Percentiles rank a stretch among this genome's conserved stretches.
Conservation (phyloP, 2,888 invertebrate genomes). For the Brachylomia viminalis region DNA sequence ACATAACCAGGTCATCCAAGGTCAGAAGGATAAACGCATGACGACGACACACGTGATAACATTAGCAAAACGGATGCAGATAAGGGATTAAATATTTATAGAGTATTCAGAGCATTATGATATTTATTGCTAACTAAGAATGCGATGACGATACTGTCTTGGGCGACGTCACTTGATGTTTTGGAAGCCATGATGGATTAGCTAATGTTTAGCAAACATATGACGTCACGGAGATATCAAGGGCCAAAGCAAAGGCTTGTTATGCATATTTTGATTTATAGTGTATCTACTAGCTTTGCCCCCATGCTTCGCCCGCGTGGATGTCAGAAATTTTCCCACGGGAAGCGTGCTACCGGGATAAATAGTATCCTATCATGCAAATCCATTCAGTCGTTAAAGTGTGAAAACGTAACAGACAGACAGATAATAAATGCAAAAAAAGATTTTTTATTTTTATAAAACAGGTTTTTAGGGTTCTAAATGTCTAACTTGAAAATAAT, state of each 20-base stretch:
- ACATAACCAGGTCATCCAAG: constrained; percentile 39
- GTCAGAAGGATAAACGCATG: constrained; percentile 32
- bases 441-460: too few species aligned
- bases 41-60: constrained; percentile 41
- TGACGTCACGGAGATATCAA: constrained; percentile 48
- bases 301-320: too few species aligned
- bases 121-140: constrained; percentile 49
- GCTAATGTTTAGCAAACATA: constrained; percentile 49
- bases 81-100: constrained; percentile 42
- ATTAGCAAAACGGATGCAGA: constrained; percentile 45
- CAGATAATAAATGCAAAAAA: too few species aligned
- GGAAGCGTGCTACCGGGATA: too few species aligned
- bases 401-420: too few species aligned
- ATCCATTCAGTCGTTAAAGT: too few species aligned
- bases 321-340: too few species aligned
- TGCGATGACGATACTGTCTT: constrained; percentile 35
- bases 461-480: too few species aligned
- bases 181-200: constrained; percentile 58
- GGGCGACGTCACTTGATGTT: constrained; percentile 30
- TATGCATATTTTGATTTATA: constrained; percentile 51
- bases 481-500: too few species aligned
- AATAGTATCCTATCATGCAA: too few species aligned
- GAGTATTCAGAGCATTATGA: constrained; percentile 24
- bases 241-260: constrained; percentile 28
- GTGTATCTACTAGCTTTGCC: too few species aligned